A percentile compares a stretch with the other conserved stretches of the same genome.
Evolutionary conservation across 2,113 vertebrate genomes (phyloP).

Genomic region (Glareola pratincola): DNA sequence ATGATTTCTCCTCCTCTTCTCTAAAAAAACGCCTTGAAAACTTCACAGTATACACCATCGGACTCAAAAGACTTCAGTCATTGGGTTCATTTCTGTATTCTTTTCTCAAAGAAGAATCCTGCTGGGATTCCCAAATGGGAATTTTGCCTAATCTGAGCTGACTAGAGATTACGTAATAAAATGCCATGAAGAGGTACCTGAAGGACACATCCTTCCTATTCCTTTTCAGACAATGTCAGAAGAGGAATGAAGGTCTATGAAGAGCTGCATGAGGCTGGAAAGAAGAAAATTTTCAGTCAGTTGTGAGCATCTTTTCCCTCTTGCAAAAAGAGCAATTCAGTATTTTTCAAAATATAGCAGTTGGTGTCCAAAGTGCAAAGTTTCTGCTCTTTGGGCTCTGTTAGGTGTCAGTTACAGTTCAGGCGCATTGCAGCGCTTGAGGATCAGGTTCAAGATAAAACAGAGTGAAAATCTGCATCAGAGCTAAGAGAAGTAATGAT

Average conservation of each 20-base stretch:
- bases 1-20: background rate
- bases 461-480: background rate
- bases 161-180: background rate
- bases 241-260: background rate
- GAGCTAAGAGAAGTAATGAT: background rate
- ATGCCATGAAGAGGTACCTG: background rate
- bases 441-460: background rate
- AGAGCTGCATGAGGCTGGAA: background rate
- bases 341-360: background rate
- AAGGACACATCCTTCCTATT: background rate
- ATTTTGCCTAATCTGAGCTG: background rate
- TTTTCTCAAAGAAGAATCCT: background rate
- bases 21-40: background rate
- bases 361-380: background rate
- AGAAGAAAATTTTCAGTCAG: background rate
- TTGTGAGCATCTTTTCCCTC: background rate
- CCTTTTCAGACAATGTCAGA: background rate
- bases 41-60: background rate
- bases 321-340: background rate
- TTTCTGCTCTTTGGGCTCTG: background rate
- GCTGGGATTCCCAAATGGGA: background rate
- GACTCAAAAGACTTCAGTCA: background rate
- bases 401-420: slow-evolving; percentile 18
- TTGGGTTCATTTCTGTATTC: background rate
- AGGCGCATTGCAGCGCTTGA: background rate